Base-by-base conservation (phyloP, 2,113 vertebrate species). In the Psephotus haematonotus region DNA sequence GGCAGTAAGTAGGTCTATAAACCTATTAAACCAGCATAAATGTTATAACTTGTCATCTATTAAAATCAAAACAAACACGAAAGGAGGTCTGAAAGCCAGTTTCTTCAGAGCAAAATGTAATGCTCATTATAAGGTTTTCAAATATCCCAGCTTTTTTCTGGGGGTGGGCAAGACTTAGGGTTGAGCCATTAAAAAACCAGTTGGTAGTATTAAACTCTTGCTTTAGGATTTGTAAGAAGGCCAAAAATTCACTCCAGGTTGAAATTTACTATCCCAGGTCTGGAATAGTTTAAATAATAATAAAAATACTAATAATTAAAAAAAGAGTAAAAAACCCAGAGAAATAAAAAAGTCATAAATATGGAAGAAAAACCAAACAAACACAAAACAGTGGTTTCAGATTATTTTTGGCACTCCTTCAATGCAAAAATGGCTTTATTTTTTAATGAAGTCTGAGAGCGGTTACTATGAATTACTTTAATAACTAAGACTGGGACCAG, bases 61-160 rank as follows among this genome's bases (percentile, higher is more conserved):
- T 93, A 95, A 96, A 93, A 84, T 81, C 8, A 87, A 95, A 93
- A 93, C 55, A 94, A 95, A 88, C 67, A 90, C 85, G 85, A 92
- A 96, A 92, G 43, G 27, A 92, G 44, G 47, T 37, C 82, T 57
- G 47, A 90, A 52, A 90, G 76, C 46, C 82, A 95, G 79, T 50
- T 94, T 83, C 69, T 88, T 70, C 71, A 82, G 33, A 71, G 71
- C 33, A 77, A 96, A 93, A 80, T 59, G 43, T 63, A 92, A 94
- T 68, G 79, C 33, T 96, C 72, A 88, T 35, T 52, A 62, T 17
- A 50, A 90, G 64, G 62, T 86, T 92, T 95, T 55, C 23, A 86
- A 88, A 49, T 81, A 78, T 47, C 63, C 22, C 43, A 68, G 76
- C 4, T 35, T 65, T 84, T 78, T 17, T 70, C 7, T 13, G 43